Evolutionary conservation across 2,113 vertebrate genomes (phyloP).

Genomic region (Chaenocephalus aceratus): DNA sequence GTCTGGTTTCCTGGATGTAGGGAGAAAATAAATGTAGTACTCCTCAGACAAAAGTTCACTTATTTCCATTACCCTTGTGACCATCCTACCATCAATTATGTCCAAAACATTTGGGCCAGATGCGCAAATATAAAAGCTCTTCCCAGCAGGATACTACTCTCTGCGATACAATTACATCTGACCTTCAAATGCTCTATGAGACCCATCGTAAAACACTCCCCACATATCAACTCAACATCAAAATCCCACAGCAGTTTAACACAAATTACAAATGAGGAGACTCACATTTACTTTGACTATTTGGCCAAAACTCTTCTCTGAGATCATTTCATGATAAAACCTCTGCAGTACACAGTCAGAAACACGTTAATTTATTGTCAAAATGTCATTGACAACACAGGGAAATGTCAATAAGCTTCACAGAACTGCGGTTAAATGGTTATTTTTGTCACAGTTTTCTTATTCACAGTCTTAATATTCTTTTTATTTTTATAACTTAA

Average conservation of each 20-base stretch:
- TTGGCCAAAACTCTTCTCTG: not conserved
- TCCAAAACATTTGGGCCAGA: not conserved
- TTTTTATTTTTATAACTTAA: not conserved
- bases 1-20: not conserved
- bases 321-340: not conserved
- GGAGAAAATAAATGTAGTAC: too few species aligned
- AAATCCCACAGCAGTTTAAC: not conserved
- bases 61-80: not conserved
- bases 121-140: not conserved
- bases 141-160: not conserved
- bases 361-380: not conserved
- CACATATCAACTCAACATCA: slow-evolving; percentile 13
- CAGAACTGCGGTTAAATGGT: not conserved
- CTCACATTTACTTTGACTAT: not conserved
- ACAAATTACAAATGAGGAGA: not conserved
- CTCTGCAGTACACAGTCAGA: not conserved
- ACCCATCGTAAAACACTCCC: slow-evolving; percentile 1
- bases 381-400: not conserved
- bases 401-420: not conserved
- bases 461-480: not conserved
- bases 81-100: not conserved
- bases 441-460: not conserved
- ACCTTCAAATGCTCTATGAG: slow-evolving; percentile 25
- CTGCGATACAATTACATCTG: slow-evolving; percentile 12
- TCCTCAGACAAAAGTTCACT: not conserved